These are phyloP conservation scores for Melolontha melolontha DNA, from an alignment of 2,888 invertebrate genomes.

Conservation along the genomic window DNA sequence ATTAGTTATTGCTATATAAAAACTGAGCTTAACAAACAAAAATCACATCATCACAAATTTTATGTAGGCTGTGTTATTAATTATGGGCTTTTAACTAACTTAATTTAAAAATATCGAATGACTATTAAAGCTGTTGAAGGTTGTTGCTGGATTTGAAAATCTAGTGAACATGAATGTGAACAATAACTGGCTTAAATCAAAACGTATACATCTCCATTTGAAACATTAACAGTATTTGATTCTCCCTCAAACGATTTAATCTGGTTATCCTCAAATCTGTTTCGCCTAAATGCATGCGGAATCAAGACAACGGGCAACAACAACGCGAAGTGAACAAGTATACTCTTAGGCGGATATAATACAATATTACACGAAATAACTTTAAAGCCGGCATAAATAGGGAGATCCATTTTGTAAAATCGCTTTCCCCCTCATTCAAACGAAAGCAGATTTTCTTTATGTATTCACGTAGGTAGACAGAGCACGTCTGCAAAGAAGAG, in stretches of 20 bases:
- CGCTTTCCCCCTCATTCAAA: constrained; percentile 12
- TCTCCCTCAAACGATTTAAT: constrained; percentile 1
- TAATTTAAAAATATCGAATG: too few relatives aligned
- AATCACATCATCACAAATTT: too few relatives aligned
- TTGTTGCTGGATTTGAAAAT: not conserved
- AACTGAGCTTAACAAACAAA: too few relatives aligned
- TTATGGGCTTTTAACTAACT: too few relatives aligned
- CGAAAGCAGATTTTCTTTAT: constrained; percentile 14
- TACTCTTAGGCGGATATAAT: constrained; percentile 2
- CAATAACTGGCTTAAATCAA: constrained; percentile 10
- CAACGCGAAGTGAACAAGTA: constrained; percentile 4
- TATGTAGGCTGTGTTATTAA: too few relatives aligned
- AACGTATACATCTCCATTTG: constrained; percentile 3
- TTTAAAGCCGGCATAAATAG: constrained; percentile 17
- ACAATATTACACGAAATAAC: constrained; percentile 15
- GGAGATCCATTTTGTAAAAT: constrained; percentile 16
- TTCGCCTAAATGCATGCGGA: constrained; percentile 7
- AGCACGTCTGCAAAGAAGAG: too few relatives aligned
- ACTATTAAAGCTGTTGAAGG: not conserved
- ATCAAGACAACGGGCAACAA: constrained; percentile 8
- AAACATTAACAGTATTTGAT: constrained; percentile 10
- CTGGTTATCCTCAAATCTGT: constrained; percentile 13
- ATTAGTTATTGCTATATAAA: too few relatives aligned
- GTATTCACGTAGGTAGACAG: not conserved
- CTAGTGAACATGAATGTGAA: not conserved